These are phyloP conservation scores for Nephrotoma appendiculata DNA, from an alignment of 2,888 invertebrate genomes.

Conservation along the genomic window DNA sequence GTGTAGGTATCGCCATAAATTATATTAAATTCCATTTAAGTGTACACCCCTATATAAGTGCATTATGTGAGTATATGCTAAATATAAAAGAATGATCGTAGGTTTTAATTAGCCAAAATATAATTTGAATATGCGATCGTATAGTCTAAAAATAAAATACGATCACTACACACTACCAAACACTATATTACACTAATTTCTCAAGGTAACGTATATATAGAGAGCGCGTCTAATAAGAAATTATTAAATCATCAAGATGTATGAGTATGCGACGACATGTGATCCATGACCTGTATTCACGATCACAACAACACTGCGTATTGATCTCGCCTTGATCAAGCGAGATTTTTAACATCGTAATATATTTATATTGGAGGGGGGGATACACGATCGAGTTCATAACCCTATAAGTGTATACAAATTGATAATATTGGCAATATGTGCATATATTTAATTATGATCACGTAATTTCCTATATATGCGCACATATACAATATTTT, in stretches of 20 bases:
- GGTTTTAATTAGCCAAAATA: neutral
- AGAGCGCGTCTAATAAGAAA: neutral
- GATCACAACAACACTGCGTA: neutral
- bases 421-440: neutral
- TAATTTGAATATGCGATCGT: neutral
- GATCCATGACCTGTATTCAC: neutral
- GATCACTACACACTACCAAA: neutral
- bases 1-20: too few species aligned
- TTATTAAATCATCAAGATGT: neutral
- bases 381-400: neutral
- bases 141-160: neutral
- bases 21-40: neutral
- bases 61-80: neutral
- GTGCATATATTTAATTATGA: neutral
- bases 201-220: neutral
- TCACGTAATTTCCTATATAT: neutral
- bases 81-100: neutral
- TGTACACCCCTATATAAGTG: neutral
- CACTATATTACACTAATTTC: neutral
- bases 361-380: neutral
- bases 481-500: neutral
- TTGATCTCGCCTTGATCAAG: neutral
- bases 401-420: neutral
- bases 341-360: neutral
- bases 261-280: neutral